Percentiles rank a stretch among this genome's conserved stretches.
Conservation (phyloP, 2,113 vertebrate species). For the Geothlypis trichas region DNA sequence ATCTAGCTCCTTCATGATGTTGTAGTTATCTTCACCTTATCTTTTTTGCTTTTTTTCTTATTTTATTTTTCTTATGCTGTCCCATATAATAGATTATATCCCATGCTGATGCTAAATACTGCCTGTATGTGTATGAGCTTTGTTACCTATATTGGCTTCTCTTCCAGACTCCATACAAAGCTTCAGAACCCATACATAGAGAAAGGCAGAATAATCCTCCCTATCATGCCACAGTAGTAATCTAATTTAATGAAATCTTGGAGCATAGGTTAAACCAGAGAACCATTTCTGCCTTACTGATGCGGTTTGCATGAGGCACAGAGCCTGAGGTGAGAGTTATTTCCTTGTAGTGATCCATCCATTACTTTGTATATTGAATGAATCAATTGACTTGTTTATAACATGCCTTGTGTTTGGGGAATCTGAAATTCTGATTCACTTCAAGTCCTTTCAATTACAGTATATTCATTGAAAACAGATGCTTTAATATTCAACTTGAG, state of each 20-base stretch:
- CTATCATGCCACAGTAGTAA: slow-evolving; percentile 17
- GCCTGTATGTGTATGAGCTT: neutral
- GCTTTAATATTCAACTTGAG: slow-evolving; percentile 69
- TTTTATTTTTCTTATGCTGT: neutral
- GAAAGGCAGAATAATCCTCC: neutral
- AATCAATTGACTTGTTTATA: slow-evolving; percentile 63
- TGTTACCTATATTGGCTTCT: neutral
- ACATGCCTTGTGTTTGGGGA: slow-evolving; percentile 58
- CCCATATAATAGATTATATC: neutral
- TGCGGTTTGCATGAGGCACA: slow-evolving; percentile 38
- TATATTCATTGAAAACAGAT: slow-evolving; percentile 71
- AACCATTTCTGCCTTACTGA: slow-evolving; percentile 38
- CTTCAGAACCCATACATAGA: neutral
- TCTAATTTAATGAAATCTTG: slow-evolving; percentile 7
- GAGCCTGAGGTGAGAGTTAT: slow-evolving; percentile 11
- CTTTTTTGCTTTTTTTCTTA: neutral
- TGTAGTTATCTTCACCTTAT: neutral
- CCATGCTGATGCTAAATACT: neutral
- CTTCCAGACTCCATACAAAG: neutral
- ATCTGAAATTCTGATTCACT: slow-evolving; percentile 66
- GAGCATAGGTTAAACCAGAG: slow-evolving; percentile 18
- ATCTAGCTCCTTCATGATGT: neutral
- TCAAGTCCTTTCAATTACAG: slow-evolving; percentile 71
- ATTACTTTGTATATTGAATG: slow-evolving; percentile 49
- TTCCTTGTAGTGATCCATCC: slow-evolving; percentile 30